Evolutionary conservation across 1,140 invertebrate species (phyloP), one percentile per base, ranked within the genome.

Genomic region (Lethocerus indicus): DNA sequence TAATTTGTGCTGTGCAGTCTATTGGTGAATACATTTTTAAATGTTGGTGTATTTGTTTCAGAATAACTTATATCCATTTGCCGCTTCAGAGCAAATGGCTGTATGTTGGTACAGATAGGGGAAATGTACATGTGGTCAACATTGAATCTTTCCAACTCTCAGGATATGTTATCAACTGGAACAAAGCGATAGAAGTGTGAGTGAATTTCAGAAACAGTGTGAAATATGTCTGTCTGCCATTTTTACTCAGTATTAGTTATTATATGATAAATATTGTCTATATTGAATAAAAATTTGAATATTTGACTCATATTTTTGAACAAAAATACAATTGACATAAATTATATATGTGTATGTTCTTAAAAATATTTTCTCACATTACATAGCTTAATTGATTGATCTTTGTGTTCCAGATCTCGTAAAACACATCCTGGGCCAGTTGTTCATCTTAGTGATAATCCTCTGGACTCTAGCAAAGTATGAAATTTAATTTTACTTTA

Each of bases 101-200:
- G 55, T 95, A 97, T 68, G 81, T 98, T 49, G 95, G 95, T 51
- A 97, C 94, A 26, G 94, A 98, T 63, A 77, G 87, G 54, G 95
- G 95, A 49, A 99, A 98, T 72, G 86, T 98, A 57, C 92, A 98
- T 67, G 75, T 98, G 50, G 87, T 98, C 57, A 91, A 97, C 71
- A 83, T 97, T 55, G 93, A 96, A 68, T 85, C 83, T 59, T 98
- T 98, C 69, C 73, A 78, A 59, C 76, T 98, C 57, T 97, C 91
- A 61, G 93, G 93, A 55, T 98, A 99, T 72, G 79, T 96, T 65
- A 95, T 98, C 70, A 97, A 98, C 74, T 99, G 95, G 95, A 98
- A 99, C 74, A 99, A 99, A 75, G 90, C 93, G 58, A 98, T 98
- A 66, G 95, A 98, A 83, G 73, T 97, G 92, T 98, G 73, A 92